A percentile compares a stretch with the other conserved stretches of the same genome.
Conservation (phyloP, 1,140 invertebrate genomes). For the Drosophila arawakana region DNA sequence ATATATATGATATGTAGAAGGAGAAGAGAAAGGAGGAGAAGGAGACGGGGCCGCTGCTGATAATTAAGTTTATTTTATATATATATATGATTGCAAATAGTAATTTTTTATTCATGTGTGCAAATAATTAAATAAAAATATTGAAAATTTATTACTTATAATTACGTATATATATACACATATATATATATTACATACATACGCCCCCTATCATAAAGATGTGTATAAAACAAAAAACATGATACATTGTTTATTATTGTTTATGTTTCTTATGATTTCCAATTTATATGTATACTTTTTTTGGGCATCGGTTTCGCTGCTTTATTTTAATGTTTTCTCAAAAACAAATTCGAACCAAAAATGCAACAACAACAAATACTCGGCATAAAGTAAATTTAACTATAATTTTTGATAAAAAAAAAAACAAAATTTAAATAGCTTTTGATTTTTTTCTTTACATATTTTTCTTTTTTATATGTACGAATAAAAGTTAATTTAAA, state of each 20-base stretch:
- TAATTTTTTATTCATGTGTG: constrained; percentile 82
- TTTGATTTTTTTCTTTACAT: constrained; percentile 50
- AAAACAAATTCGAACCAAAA: constrained; percentile 73
- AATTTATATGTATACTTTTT: neutral
- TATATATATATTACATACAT: constrained; percentile 66
- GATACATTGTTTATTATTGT: constrained; percentile 54
- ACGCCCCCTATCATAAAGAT: constrained; percentile 51
- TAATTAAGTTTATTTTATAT: constrained; percentile 84
- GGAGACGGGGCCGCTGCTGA: constrained; percentile 55
- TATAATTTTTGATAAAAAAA: constrained; percentile 46
- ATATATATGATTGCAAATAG: constrained; percentile 83
- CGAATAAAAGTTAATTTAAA: constrained; percentile 57
- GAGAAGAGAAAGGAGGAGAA: constrained; percentile 42
- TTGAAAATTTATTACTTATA: constrained; percentile 82
- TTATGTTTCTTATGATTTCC: constrained; percentile 69
- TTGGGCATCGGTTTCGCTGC: constrained; percentile 35
- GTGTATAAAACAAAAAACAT: constrained; percentile 58
- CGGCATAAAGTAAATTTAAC: constrained; percentile 50
- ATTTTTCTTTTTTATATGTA: constrained; percentile 49
- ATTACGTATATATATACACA: constrained; percentile 34
- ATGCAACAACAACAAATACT: constrained; percentile 53
- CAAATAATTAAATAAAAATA: constrained; percentile 78
- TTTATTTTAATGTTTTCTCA: constrained; percentile 62
- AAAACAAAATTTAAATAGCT: constrained; percentile 55
- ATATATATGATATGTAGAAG: constrained; percentile 18